Evolutionary conservation across 1,140 invertebrate species (phyloP).

Genomic region (Spodoptera litura): DNA sequence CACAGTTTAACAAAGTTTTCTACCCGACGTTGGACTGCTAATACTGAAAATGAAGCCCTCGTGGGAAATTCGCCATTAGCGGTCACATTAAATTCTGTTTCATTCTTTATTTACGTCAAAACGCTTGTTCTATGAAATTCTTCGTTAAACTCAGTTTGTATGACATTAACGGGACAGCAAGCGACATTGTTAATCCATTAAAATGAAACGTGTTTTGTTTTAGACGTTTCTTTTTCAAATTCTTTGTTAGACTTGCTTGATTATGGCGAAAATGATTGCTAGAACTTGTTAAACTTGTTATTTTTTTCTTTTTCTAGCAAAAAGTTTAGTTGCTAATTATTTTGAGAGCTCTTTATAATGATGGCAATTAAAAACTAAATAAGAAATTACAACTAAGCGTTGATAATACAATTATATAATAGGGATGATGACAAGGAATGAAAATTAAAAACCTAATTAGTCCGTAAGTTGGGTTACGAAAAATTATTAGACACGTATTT

Average conservation of each 20-base stretch:
- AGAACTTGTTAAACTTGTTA: no score
- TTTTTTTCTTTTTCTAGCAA: no score
- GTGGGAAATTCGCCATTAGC: slow-evolving; percentile 77
- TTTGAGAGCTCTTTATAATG: no score
- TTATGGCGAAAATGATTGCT: background rate
- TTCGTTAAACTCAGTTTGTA: slow-evolving; percentile 2
- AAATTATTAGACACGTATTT: no score
- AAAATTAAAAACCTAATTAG: no score
- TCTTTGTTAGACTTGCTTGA: background rate
- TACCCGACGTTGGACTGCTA: slow-evolving; percentile 59
- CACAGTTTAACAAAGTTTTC: slow-evolving; percentile 58
- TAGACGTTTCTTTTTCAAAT: no score
- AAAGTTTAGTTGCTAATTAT: no score
- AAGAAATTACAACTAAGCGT: no score
- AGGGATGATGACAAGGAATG: no score
- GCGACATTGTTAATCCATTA: background rate
- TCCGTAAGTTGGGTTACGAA: no score
- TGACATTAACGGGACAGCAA: background rate
- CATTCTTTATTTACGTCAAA: slow-evolving; percentile 69
- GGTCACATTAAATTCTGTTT: slow-evolving; percentile 70
- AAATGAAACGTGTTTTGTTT: background rate
- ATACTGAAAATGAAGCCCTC: slow-evolving; percentile 73
- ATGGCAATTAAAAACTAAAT: no score
- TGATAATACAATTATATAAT: no score
- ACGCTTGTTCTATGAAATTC: slow-evolving; percentile 30